Base-by-base conservation (phyloP, 2,113 vertebrate genomes). In the Albula goreensis region DNA sequence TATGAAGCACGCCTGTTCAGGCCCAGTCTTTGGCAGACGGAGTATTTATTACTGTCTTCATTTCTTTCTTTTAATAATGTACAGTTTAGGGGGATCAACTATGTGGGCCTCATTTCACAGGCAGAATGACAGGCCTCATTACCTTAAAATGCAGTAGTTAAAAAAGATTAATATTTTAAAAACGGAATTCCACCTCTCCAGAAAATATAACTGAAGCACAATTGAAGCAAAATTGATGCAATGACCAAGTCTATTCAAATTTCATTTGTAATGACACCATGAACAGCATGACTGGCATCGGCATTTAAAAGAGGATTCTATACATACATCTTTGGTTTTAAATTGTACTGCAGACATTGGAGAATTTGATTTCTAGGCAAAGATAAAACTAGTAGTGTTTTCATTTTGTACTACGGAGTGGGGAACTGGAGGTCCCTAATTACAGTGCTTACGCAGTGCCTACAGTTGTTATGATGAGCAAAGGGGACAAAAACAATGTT, bases 231-330 rank as follows among this genome's bases (percentile, higher is more conserved):
- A 31, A 74, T 25, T 19, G 25, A 74, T 2, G 5, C n/a, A 31
- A 74, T 74, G 66, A 74, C n/a, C 66, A 6, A 41, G 31, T 31
- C 51, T 88, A 63, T 81, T 93, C 81, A 83, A 83, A 85, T 83
- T 90, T 89, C 80, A 82, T 52, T 52, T 52, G 85, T 90, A 84
- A 93, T 91, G 90, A 87, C 91, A 93, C 91, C 80, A 91, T 88
- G 81, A 80, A 84, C 80, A 90, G 87, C 87, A 82, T 83, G 1
- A 88, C 78, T 85, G 51, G 51, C 81, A 88, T 80, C 84, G 85
- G 81, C 12, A 84, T 83, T 80, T 85, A 50, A 83, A 66, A 4
- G 50, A 12, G n/a, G 49, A 2, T 49, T 78, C 60, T 85, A 12
- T 19, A 66, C 2, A 4, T 7, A 74, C 6, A 25, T 25, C n/a